Base-by-base conservation (phyloP, 2,797 vertebrate genomes). In the Macropodus opercularis region DNA sequence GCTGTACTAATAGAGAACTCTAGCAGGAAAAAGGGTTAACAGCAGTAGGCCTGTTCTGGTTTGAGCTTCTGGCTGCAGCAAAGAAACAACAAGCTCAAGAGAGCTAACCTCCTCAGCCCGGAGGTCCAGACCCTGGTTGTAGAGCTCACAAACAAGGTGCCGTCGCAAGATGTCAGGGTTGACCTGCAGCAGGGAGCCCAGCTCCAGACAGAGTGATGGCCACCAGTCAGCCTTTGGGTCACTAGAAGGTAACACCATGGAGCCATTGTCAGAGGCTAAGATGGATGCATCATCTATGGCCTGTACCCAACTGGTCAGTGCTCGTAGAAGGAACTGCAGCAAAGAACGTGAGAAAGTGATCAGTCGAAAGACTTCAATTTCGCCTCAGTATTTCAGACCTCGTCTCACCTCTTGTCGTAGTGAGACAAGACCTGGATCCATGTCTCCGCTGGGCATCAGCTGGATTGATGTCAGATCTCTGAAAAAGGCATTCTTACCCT, bases 401-500 rank as follows among this genome's bases (percentile, higher is more conserved):
- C 2, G 5, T 47, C 77, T 80, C 61, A 98, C 96, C 92, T 98
- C 95, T 50, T 98, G 95, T 63, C 96, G 90, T 23, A 92, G 0
- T 6, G 93, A 94, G 44, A 98, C 83, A 57, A 97, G 73, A 2
- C 84, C 81, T n/a, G 95, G 93, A 79, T 98, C 98, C 91, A 95
- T 92, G 80, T 96, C 96, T 24, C 96, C 97, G 22, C 95, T 97
- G 57, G 97, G 97, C 55, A 99, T 89, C 84, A 99, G 90, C 88
- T 98, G 97, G 90, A 99, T 96, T 68, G 94, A 94, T 1, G 94
- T 95, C 54, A 99, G 91, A 43, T 99, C 98, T 86, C 96, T 95
- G 87, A 99, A 99, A 91, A 99, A 98, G 2, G 96, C 96, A 41
- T 98, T 99, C 88, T 98, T 98, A 22, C 96, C 98, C 98, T 99